phyloP scores from a whole-genome alignment of 2,113 vertebrate species.

The Perccottus glenii region DNA sequence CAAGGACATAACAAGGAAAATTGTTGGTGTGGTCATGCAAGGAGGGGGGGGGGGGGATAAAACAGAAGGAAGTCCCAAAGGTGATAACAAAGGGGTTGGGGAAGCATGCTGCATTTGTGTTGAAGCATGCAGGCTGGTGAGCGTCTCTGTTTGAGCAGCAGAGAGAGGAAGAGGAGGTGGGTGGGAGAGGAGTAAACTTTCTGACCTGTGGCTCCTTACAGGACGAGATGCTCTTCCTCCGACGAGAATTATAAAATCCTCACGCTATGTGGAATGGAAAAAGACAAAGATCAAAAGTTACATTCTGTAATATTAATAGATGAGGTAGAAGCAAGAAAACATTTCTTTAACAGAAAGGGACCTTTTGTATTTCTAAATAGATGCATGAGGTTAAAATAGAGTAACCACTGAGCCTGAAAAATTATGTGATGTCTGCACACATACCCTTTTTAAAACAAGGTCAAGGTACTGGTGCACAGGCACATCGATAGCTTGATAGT shows the following conservation, averaged over 20 bases:
- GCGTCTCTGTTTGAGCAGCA: too few species aligned
- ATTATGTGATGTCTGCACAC: constrained; percentile 11
- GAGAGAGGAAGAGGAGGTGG: constrained; percentile 14
- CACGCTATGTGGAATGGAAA: constrained; percentile 76
- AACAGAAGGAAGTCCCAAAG: constrained; percentile 34
- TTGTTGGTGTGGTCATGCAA: constrained; percentile 60
- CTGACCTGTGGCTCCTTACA: constrained; percentile 82
- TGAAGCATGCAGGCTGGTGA: constrained; percentile 57
- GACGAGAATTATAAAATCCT: constrained; percentile 81
- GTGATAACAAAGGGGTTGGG: constrained; percentile 18
- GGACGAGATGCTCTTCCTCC: constrained; percentile 77
- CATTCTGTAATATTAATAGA: constrained; percentile 30
- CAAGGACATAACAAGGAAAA: constrained; percentile 26
- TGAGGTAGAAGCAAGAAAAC: constrained; percentile 19
- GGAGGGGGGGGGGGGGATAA: constrained; percentile 2
- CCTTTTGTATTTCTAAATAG: too few species aligned
- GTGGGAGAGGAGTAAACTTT: constrained; percentile 60
- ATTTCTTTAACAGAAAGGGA: not conserved
- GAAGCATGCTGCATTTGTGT: constrained; percentile 66
- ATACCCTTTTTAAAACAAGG: not conserved
- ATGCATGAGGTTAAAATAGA: not conserved
- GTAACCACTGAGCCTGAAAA: not conserved
- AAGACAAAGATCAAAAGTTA: constrained; percentile 73
- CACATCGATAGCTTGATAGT: not conserved
- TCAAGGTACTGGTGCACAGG: too few species aligned